phyloP scores from a whole-genome alignment of 2,797 vertebrate genomes.

The Halcyon chelicuti region DNA sequence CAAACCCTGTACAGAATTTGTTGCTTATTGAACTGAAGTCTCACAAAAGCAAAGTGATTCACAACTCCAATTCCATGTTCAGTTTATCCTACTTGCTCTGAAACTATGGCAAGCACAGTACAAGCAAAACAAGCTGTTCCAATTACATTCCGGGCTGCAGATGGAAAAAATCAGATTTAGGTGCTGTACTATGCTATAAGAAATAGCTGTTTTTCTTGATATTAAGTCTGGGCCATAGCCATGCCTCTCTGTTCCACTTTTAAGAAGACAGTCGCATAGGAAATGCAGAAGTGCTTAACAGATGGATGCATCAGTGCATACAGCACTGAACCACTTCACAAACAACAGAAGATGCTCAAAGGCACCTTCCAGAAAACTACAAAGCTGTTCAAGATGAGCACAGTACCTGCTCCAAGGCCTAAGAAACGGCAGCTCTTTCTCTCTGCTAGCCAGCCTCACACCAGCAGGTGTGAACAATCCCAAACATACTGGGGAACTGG shows the following conservation, averaged over 20 bases:
- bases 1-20: background rate
- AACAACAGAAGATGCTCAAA: background rate
- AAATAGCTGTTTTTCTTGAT: background rate
- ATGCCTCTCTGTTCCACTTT: background rate
- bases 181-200: too few relatives aligned
- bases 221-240: background rate
- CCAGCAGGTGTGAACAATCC: background rate
- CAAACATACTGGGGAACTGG: background rate
- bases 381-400: background rate
- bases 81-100: background rate
- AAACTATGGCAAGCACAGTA: background rate
- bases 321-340: accelerated
- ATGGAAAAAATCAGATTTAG: background rate
- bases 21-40: background rate
- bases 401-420: background rate
- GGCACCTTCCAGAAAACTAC: background rate
- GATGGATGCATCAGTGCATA: background rate
- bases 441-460: background rate
- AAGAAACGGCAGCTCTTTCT: background rate
- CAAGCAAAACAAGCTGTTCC: background rate
- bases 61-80: background rate
- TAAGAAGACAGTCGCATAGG: too few relatives aligned
- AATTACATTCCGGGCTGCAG: background rate
- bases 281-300: background rate
- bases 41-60: background rate